Conservation (phyloP, 2,113 vertebrate genomes). For the Dicerorhinus sumatrensis region DNA sequence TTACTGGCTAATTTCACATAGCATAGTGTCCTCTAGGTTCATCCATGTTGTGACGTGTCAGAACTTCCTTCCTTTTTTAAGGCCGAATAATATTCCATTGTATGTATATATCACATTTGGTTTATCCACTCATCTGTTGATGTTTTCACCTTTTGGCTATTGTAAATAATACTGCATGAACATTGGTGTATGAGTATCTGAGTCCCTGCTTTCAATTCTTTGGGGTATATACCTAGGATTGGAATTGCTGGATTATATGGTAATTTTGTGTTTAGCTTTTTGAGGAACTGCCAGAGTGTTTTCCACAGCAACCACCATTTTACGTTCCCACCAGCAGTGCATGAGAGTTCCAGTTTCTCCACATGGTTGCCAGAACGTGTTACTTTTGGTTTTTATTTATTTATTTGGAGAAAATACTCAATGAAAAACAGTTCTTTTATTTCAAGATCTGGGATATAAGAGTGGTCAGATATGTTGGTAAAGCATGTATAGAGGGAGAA, state of each 20-base stretch:
- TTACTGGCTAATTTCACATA: background rate
- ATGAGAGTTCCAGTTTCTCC: background rate
- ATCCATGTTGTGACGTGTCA: background rate
- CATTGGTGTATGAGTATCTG: background rate
- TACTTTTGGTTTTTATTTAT: background rate
- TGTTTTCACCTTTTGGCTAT: background rate
- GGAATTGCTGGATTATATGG: background rate
- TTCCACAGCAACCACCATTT: background rate
- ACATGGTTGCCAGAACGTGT: background rate
- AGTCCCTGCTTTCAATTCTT: background rate
- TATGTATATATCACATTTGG: background rate
- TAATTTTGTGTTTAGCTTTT: background rate
- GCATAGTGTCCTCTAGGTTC: background rate
- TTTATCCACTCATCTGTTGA: background rate
- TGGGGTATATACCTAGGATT: background rate
- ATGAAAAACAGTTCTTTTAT: background rate
- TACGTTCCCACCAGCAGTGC: background rate
- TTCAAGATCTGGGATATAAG: background rate
- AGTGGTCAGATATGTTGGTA: background rate
- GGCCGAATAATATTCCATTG: background rate
- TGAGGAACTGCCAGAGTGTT: background rate
- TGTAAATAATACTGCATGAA: background rate
- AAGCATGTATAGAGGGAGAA: background rate
- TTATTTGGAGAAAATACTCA: background rate
- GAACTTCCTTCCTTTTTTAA: background rate